These are phyloP conservation scores for Meloidogyne hapla DNA, from an alignment of 1,140 invertebrate genomes.

Conservation along the genomic window DNA sequence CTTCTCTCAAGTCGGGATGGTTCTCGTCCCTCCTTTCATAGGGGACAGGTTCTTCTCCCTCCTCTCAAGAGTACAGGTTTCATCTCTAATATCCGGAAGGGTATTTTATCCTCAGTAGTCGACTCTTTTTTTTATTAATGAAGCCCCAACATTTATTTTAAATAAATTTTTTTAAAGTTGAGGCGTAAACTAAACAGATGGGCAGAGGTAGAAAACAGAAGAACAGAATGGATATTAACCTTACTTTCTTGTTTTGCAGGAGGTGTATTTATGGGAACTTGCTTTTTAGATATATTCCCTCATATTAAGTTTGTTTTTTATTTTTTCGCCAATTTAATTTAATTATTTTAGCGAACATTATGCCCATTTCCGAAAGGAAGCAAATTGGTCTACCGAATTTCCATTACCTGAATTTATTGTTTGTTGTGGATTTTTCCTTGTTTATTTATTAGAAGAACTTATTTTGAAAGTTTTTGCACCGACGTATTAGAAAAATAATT, in stretches of 20 bases:
- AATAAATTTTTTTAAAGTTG: background rate
- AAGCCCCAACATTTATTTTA: too few species aligned
- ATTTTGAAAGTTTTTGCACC: constrained; percentile 50
- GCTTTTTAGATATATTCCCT: constrained; percentile 79
- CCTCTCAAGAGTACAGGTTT: too few species aligned
- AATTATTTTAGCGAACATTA: constrained; percentile 48
- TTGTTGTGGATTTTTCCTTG: constrained; percentile 62
- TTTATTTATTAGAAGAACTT: constrained; percentile 59
- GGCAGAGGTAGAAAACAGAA: constrained; percentile 18
- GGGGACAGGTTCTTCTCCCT: too few species aligned
- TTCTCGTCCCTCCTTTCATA: too few species aligned
- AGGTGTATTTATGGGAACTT: constrained; percentile 79
- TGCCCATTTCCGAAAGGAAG: constrained; percentile 30
- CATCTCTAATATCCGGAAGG: too few species aligned
- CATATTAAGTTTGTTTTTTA: constrained; percentile 73
- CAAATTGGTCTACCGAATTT: constrained; percentile 38
- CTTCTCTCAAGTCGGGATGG: too few species aligned
- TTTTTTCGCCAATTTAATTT: background rate
- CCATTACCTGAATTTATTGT: constrained; percentile 56
- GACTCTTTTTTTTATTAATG: background rate
- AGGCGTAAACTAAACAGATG: constrained; percentile 16
- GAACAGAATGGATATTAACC: constrained; percentile 57
- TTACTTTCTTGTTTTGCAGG: constrained; percentile 79
- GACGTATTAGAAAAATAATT: constrained; percentile 4
- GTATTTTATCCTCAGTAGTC: too few species aligned